A percentile compares a stretch with the other conserved stretches of the same genome.
phyloP scores from a whole-genome alignment of 1,140 invertebrate species.

The Drosophila lacertosa region DNA sequence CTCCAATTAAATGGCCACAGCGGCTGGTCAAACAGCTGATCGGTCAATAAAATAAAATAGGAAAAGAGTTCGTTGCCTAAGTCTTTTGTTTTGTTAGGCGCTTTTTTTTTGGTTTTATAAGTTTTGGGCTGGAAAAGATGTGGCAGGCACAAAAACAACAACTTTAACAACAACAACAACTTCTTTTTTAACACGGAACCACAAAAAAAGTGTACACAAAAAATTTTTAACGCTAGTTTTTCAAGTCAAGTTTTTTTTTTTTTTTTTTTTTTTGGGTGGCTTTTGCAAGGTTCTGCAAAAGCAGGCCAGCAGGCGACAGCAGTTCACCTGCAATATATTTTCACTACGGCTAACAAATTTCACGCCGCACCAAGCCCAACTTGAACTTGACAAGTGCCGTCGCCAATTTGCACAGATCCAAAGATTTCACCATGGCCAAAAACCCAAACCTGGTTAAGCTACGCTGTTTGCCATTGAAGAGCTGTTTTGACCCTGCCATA shows the following conservation, averaged over 20 bases:
- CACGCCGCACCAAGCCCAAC: slow-evolving; percentile 9
- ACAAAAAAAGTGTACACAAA: slow-evolving; percentile 8
- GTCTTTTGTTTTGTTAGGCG: slow-evolving; percentile 64
- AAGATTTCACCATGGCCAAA: slow-evolving; percentile 45
- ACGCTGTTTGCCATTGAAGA: slow-evolving; percentile 28
- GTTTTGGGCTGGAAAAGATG: slow-evolving; percentile 23
- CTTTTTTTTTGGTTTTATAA: slow-evolving; percentile 50
- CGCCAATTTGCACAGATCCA: slow-evolving; percentile 16
- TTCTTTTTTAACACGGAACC: slow-evolving; percentile 56
- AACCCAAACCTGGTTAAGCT: slow-evolving; percentile 18
- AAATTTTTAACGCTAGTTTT: neutral
- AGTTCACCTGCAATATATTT: slow-evolving; percentile 22
- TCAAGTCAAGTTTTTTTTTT: slow-evolving; percentile 8
- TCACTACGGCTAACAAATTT: slow-evolving; percentile 31
- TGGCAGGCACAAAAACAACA: slow-evolving; percentile 10
- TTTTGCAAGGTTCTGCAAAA: slow-evolving; percentile 14
- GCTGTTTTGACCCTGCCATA: slow-evolving; percentile 68
- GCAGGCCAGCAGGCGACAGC: slow-evolving; percentile 7
- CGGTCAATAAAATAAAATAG: slow-evolving; percentile 13
- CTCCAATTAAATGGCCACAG: slow-evolving; percentile 63
- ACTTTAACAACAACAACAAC: slow-evolving; percentile 29
- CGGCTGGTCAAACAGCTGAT: slow-evolving; percentile 22
- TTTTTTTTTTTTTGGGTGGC: slow-evolving; percentile 20
- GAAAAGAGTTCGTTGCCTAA: slow-evolving; percentile 67
- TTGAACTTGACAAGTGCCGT: slow-evolving; percentile 32